Percentiles rank a stretch among this genome's conserved stretches.
These are phyloP conservation scores for Stramonita haemastoma DNA, from an alignment of 2,888 invertebrate species.

Conservation along the genomic window DNA sequence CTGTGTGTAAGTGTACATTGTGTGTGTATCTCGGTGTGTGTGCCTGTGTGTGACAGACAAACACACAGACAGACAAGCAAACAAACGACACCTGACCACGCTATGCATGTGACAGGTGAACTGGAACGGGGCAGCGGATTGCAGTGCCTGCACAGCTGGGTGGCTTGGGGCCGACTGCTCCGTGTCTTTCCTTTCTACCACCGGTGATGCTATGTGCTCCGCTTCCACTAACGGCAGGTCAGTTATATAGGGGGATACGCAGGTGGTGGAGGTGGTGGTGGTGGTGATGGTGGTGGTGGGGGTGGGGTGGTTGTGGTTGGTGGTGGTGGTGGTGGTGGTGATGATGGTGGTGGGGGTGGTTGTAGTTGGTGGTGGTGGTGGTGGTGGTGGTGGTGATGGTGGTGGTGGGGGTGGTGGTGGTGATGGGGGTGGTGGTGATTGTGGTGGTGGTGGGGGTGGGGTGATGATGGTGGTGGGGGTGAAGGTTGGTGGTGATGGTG, in stretches of 20 bases:
- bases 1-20: not conserved
- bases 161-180: constrained; percentile 25
- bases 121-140: constrained; percentile 12
- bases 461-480: too few relatives aligned
- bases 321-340: too few relatives aligned
- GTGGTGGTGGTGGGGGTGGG: too few relatives aligned
- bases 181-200: constrained; percentile 5
- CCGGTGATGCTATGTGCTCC: not conserved
- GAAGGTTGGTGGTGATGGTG: too few relatives aligned
- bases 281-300: not conserved
- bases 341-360: too few relatives aligned
- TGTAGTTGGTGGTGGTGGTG: too few relatives aligned
- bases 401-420: too few relatives aligned
- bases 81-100: too few relatives aligned
- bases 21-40: not conserved
- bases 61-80: too few relatives aligned
- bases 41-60: not conserved
- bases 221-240: constrained; percentile 25
- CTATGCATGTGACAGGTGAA: not conserved
- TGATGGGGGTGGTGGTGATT: too few relatives aligned
- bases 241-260: not conserved
- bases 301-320: too few relatives aligned
- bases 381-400: too few relatives aligned
- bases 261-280: not conserved
- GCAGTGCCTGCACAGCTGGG: not conserved